Base-by-base conservation (phyloP, 2,113 vertebrate genomes). In the Dasypus novemcinctus region DNA sequence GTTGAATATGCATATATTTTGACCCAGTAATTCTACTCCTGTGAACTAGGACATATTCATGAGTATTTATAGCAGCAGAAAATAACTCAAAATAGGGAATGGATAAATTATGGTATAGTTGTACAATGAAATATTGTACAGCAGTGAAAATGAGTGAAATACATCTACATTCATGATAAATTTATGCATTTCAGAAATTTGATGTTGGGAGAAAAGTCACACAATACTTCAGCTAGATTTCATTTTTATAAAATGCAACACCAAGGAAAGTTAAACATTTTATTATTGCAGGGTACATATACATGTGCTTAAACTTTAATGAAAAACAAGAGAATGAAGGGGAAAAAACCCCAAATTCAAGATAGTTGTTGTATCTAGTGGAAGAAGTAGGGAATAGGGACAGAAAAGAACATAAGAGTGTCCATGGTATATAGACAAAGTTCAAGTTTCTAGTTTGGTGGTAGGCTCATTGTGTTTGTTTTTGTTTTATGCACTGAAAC, bases 161-260 rank as follows among this genome's bases (percentile, higher is more conserved):
- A 14, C 5, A 64, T 66, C 38, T 66, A 31, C 23, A 2, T 84
- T 8, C 31, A 5, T 46, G 38, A n/a, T 74, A 80, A 80, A 17
- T 3, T 4, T n/a, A 21, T 66, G 33, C 4, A 33, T 79, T 38
- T 94, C 54, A 85, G 54, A 92, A 74, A 20, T 11, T 83, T 49
- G 21, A 64, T 79, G 23, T 57, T 90, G n/a, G 86, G 66, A 21
- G 49, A 49, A 83, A 88, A 57, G 54, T 20, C 41, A 38, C 10
- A n/a, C 46, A 78, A 86, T 52, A n/a, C 23, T 92, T 88, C 12
- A 49, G 17, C 76, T 78, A 68, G 81, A 90, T 87, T 94, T 90
- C 33, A 54, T 52, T 69, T 76, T 94, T 83, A 69, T 69, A 75
- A 64, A 84, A 36, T 75, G 27, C 11, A 87, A 71, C 90, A 68